A percentile compares a stretch with the other conserved stretches of the same genome.
Conservation (phyloP, 2,888 invertebrate species). For the Patella pellucida region DNA sequence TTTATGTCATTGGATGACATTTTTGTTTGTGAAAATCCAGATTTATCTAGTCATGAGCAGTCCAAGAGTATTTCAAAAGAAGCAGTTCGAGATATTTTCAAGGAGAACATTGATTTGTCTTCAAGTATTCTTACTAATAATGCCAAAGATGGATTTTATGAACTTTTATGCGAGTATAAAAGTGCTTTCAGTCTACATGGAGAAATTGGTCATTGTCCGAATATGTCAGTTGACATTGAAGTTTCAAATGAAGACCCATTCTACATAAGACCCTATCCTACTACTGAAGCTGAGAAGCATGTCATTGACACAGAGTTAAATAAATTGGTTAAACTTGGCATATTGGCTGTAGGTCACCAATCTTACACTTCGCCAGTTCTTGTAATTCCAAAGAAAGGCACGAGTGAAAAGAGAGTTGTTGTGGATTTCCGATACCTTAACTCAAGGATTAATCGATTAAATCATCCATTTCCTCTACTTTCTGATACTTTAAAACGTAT, state of each 20-base stretch:
- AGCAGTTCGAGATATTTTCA: background rate
- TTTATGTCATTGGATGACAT: background rate
- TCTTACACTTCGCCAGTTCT: background rate
- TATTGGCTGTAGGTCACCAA: background rate
- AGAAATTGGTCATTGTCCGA: background rate
- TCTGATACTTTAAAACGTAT: background rate
- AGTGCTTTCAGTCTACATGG: background rate
- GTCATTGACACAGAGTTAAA: background rate
- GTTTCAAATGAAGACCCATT: background rate
- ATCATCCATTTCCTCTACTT: background rate
- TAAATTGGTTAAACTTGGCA: background rate
- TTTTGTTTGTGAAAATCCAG: background rate
- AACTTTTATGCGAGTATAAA: background rate
- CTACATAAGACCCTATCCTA: background rate
- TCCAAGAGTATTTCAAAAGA: background rate
- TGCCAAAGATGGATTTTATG: background rate
- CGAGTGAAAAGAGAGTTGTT: background rate
- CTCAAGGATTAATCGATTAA: background rate
- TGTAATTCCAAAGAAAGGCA: background rate
- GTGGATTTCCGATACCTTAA: background rate
- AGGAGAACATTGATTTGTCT: background rate
- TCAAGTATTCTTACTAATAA: background rate
- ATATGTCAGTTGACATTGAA: background rate
- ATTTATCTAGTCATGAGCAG: no score
- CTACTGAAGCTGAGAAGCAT: background rate